Base-by-base conservation (phyloP, 2,888 invertebrate genomes). In the Drosophila falleni region DNA sequence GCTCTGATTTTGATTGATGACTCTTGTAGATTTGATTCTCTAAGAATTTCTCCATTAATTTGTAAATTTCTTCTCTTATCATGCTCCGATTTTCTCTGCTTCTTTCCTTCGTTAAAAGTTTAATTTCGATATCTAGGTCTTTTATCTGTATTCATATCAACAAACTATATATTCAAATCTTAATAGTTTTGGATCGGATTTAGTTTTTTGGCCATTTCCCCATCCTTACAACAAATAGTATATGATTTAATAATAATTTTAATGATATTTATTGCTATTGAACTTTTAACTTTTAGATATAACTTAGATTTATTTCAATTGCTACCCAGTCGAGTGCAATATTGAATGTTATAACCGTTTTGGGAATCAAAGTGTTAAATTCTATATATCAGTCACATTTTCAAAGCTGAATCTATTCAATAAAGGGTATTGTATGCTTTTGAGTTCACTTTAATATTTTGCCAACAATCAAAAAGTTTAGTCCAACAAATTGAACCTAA, bases 401-500 rank as follows among this genome's bases (percentile, higher is more conserved):
- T 15, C 44, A 33, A 41, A 11, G 33, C 39, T 51, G 26, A 44
- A 62, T 35, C 33, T 47, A 44, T 35, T 33, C 33, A 13, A 2
- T n/a, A 54, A 59, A 66, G 58, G 53, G 59, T 74, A 31, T 29
- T 35, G 8, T 19, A 42, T 13, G 19, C 10, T 54, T 33, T 41
- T 29, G 2, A 39, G 42, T 46, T 35, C 13, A 31, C 31, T 26
- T 54, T 51, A 33, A 60, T 26, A 50, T 60, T 59, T 44, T 58
- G 63, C 10, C 44, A 73, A 41, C 66, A 81, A 78, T 79, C 67
- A 63, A 68, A 79, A 74, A 74, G 67, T 71, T 74, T 39, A 65
- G 42, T 65, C 41, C 29, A 51, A 55, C 78, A 80, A 78, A 78
- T 81, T 74, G 71, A 79, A 81, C 74, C 54, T 61, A 81, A 74